Base-by-base conservation (phyloP, 2,888 invertebrate genomes). In the Apoda limacodes region DNA sequence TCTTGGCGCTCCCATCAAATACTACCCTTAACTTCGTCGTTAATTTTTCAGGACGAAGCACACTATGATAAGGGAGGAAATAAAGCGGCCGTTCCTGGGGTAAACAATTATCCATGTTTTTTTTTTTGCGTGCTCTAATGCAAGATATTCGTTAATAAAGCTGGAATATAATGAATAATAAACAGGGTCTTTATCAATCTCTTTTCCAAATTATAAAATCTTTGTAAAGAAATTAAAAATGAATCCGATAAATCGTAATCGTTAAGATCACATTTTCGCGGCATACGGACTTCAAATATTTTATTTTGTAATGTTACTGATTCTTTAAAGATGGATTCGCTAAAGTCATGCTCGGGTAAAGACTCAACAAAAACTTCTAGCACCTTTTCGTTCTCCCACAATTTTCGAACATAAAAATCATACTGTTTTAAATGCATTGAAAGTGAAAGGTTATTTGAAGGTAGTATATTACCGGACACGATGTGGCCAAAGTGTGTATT, bases 121-220 rank as follows among this genome's bases (percentile, higher is more conserved):
- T 14, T 13, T 23, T 13, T 30, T 30, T n/a, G 29, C 29, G 22
- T 30, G 29, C n/a, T 24, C 19, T 10, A 30, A 17, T 4, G 10
- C 7, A 19, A 30, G 3, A 30, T 30, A 30, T 11, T 30, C 9
- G 1, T 30, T 11, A 5, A 24, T 30, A 19, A 30, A 19, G 3
- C 19, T 10, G 11, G 23, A 24, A 24, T 30, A 30, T 24, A 24
- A 11, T 9, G 23, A 2, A 13, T 24, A 30, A 12, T 30, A 30
- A 12, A 24, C 24, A 12, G 30, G 30, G 9, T 15, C 15, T 1
- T 5, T 9, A 17, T 30, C 13, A 30, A 30, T 17, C 24, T 30
- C n/a, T 22, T 31, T 11, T 24, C 19, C n/a, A 30, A 13, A 10
- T 23, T n/a, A 7, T 22, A 30, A 22, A 24, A 30, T 22, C 24